phyloP scores from a whole-genome alignment of 2,113 vertebrate genomes.

The Phasianus colchicus region DNA sequence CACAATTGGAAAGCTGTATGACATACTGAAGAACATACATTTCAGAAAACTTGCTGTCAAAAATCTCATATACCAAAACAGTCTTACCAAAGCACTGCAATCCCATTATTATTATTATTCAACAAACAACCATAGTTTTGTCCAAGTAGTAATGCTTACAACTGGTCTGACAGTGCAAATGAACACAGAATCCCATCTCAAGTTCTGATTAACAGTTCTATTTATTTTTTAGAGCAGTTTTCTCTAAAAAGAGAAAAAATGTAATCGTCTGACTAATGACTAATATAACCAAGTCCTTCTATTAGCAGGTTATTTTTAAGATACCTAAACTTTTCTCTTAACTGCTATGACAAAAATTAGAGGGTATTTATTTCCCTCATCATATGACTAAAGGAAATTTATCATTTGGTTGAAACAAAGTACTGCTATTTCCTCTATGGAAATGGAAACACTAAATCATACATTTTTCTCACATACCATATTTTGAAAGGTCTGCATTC shows the following conservation, averaged over 20 bases:
- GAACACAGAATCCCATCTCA: background rate
- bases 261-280: background rate
- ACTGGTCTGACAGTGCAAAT: background rate
- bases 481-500: constrained; percentile 61
- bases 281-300: background rate
- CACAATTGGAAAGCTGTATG: background rate
- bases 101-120: background rate
- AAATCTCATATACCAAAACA: background rate
- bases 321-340: background rate
- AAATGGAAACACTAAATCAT: constrained; percentile 68
- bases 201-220: background rate
- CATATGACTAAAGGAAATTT: constrained; percentile 36
- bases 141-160: background rate
- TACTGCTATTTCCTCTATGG: constrained; percentile 53
- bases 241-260: background rate
- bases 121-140: background rate
- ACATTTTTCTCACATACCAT: constrained; percentile 50
- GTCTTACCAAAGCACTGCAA: no score
- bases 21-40: background rate
- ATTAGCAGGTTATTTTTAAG: background rate
- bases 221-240: background rate
- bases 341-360: background rate
- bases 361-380: constrained; percentile 29
- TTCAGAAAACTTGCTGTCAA: background rate
- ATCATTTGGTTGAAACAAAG: constrained; percentile 42